These are phyloP conservation scores for Sphecodes monilicornis DNA, from an alignment of 2,888 invertebrate species.

Conservation along the genomic window DNA sequence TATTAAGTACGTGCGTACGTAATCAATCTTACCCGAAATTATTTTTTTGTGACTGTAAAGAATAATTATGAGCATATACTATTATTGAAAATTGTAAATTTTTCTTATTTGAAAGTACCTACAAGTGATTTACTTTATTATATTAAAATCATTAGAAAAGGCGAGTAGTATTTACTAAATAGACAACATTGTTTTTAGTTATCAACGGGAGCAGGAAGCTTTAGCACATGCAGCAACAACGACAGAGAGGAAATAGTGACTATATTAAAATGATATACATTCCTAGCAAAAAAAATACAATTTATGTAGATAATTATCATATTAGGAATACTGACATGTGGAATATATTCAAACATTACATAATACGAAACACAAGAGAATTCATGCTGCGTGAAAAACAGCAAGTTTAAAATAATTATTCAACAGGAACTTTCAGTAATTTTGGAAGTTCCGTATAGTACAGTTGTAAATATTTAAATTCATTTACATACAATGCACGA, in stretches of 20 bases:
- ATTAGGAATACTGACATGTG: constrained; percentile 35
- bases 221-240: constrained; percentile 44
- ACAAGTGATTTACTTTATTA: background rate
- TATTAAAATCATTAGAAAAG: background rate
- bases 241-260: constrained; percentile 65
- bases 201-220: constrained; percentile 75
- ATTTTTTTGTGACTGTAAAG: background rate
- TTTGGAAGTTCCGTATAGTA: constrained; percentile 19
- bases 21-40: background rate
- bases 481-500: background rate
- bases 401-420: constrained; percentile 20
- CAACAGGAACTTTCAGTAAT: constrained; percentile 2
- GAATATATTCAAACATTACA: constrained; percentile 11
- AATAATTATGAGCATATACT: background rate
- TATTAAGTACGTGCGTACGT: background rate
- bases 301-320: constrained; percentile 36
- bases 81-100: background rate
- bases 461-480: constrained; percentile 33
- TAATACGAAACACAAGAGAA: constrained; percentile 20
- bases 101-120: background rate
- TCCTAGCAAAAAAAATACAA: constrained; percentile 63
- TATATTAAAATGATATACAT: constrained; percentile 60
- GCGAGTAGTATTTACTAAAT: background rate
- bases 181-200: constrained; percentile 64
- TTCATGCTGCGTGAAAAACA: background rate